phyloP scores from a whole-genome alignment of 2,888 invertebrate species.

The Eustalomyia histrio region DNA sequence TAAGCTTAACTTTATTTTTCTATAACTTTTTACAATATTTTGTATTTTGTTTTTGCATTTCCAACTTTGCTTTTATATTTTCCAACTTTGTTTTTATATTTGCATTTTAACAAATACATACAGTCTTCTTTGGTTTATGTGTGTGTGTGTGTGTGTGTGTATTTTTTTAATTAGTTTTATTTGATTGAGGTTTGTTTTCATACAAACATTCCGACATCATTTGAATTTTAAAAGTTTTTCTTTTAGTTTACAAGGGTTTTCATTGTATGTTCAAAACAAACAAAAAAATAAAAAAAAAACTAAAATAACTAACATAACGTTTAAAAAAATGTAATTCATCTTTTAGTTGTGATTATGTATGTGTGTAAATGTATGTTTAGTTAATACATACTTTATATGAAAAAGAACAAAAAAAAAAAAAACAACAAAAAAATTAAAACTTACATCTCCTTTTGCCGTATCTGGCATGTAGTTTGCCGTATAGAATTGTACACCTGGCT shows the following conservation, averaged over 20 bases:
- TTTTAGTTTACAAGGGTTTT: constrained; percentile 53
- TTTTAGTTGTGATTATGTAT: not conserved
- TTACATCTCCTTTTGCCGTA: constrained; percentile 76
- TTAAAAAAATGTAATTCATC: constrained; percentile 2
- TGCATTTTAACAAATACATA: constrained; percentile 29
- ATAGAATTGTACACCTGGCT: constrained; percentile 95
- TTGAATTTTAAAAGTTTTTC: constrained; percentile 48
- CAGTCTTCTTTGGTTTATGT: constrained; percentile 29
- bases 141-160: not conserved
- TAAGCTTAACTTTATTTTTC: constrained; percentile 52
- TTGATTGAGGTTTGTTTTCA: constrained; percentile 35
- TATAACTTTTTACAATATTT: constrained; percentile 40
- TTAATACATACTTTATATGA: constrained; percentile 1
- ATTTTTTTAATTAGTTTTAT: constrained; percentile 63
- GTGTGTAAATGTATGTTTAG: not conserved
- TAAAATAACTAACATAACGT: not conserved
- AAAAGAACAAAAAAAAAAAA: constrained; percentile 5
- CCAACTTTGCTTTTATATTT: constrained; percentile 45
- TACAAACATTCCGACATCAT: constrained; percentile 22
- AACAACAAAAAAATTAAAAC: constrained; percentile 17
- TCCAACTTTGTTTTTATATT: constrained; percentile 46
- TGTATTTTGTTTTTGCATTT: constrained; percentile 17
- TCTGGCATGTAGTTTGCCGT: constrained; percentile 89
- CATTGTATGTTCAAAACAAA: constrained; percentile 14
- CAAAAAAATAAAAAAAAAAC: not conserved